These are phyloP conservation scores for Eustalomyia histrio DNA, from an alignment of 2,888 invertebrate genomes.

Conservation along the genomic window DNA sequence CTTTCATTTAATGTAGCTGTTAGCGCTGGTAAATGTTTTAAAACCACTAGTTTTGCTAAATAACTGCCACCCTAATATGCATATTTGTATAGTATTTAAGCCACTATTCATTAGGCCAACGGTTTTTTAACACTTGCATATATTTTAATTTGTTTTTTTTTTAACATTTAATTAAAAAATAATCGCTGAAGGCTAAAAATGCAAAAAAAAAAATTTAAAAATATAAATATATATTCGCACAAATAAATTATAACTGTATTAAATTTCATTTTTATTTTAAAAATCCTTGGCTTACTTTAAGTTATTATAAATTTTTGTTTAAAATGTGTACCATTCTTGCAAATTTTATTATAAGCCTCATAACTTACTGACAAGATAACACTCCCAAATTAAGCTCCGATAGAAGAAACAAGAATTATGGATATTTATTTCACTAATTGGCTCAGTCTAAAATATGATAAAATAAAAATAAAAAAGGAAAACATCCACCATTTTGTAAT, in stretches of 20 bases:
- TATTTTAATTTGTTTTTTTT: background rate
- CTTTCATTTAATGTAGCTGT: too few relatives aligned
- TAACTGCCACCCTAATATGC: background rate
- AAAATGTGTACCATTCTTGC: too few relatives aligned
- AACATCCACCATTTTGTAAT: too few relatives aligned
- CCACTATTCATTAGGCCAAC: slow-evolving; percentile 10
- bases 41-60: too few relatives aligned
- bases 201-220: slow-evolving; percentile 14
- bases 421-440: too few relatives aligned
- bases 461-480: too few relatives aligned
- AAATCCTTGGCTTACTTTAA: slow-evolving; percentile 32
- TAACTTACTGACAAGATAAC: too few relatives aligned
- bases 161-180: slow-evolving; percentile 27
- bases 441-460: too few relatives aligned
- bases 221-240: background rate
- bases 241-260: background rate
- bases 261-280: slow-evolving; percentile 13
- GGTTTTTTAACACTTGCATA: slow-evolving; percentile 1
- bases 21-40: too few relatives aligned
- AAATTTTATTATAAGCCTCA: too few relatives aligned
- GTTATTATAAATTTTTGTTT: background rate
- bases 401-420: too few relatives aligned
- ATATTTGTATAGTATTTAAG: background rate
- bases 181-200: slow-evolving; percentile 28
- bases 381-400: too few relatives aligned